Evolutionary conservation across 2,888 invertebrate genomes (phyloP), one percentile per base, ranked within the genome.

Genomic region (Nebria salina): DNA sequence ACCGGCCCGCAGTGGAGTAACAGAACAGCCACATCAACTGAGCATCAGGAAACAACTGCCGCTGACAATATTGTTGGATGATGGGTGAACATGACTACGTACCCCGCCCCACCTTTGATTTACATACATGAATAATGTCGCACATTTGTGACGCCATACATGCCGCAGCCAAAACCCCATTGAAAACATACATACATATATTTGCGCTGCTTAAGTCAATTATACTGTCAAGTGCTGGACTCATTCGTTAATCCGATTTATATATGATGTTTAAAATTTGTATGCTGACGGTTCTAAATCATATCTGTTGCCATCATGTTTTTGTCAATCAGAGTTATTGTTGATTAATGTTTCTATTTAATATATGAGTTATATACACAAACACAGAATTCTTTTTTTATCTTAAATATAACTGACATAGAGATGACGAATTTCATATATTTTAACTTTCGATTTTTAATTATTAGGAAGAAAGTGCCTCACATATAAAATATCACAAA

Each of bases 121-220:
- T 54, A 54, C 54, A 54, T 54, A 54, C 54, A 54, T 54, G 54
- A 54, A 54, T 54, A 54, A 54, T 54, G 54, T 54, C 54, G 54
- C 54, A 54, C 54, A 54, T 54, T 54, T 54, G 54, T 54, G 54
- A 11, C 54, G 54, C 54, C 11, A 54, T 54, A 13, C 54, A 54
- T 54, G 54, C 54, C 13, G 54, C 8, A 2, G 13, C 8, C 20
- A 20, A 20, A 20, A 20, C 20, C 54, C 7, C 54, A 54, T 54
- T 54, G 54, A 54, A 54, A 54, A 54, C 54, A 54, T 54, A 54
- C 54, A 54, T 54, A 54, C 13, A 54, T 54, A 54, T 54, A 54
- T 54, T 54, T 54, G 54, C 54, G 7, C 54, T 54, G 54, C 54
- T 54, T 54, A 54, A 54, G 54, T 54, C 54, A 54, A 54, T 54